Evolutionary conservation across 2,888 invertebrate species (phyloP).

Genomic region (Drosophila setosimentum): DNA sequence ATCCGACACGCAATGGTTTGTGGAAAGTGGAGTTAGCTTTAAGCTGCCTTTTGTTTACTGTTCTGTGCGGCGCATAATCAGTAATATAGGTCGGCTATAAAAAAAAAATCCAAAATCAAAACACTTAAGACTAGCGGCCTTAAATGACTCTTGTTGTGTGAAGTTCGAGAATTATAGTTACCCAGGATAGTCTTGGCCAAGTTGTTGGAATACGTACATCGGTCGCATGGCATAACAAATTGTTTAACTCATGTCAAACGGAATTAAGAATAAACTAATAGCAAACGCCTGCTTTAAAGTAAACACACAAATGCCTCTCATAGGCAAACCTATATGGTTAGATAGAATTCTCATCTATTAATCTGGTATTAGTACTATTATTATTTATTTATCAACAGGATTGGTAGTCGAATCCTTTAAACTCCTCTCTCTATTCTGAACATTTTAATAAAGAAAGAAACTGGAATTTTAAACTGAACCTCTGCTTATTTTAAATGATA

Average conservation of each 20-base stretch:
- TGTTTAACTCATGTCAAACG: not conserved
- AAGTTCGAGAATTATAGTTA: conserved; percentile 16
- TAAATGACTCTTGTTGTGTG: not conserved
- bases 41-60: conserved; percentile 12
- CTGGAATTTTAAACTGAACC: no score
- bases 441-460: not conserved
- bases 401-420: not conserved
- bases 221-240: conserved; percentile 6
- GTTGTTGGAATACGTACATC: not conserved
- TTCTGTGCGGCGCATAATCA: conserved; percentile 25
- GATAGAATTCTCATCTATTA: not conserved
- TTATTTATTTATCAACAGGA: not conserved
- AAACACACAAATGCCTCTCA: not conserved
- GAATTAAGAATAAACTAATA: not conserved
- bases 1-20: conserved; percentile 37
- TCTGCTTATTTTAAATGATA: not conserved
- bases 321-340: not conserved
- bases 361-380: not conserved
- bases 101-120: not conserved
- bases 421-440: no score
- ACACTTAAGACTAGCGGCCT: not conserved
- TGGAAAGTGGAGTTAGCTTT: conserved; percentile 7
- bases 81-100: conserved; percentile 18
- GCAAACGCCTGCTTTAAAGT: not conserved
- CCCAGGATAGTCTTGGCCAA: conserved; percentile 6